Conservation (phyloP, 2,113 vertebrate genomes). For the Lethenteron camtschaticum region DNA sequence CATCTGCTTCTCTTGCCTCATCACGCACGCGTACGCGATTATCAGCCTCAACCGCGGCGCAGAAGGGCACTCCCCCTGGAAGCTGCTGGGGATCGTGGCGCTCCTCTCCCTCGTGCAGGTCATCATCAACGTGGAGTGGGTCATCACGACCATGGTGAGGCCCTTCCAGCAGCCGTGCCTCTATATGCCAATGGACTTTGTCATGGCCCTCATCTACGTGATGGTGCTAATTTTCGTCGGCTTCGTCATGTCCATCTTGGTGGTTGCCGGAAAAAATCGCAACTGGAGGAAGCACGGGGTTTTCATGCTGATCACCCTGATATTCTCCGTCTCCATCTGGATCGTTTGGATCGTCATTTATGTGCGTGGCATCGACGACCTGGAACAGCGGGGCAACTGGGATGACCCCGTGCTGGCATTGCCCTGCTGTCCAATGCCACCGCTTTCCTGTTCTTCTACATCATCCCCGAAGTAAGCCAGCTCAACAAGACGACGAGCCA, state of each 20-base stretch:
- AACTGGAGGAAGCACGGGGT: constrained; percentile 10
- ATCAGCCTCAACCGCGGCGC: background rate
- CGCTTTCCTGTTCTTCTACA: constrained; percentile 43
- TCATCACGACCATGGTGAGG: constrained; percentile 30
- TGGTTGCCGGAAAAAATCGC: too few species aligned
- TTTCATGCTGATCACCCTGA: constrained; percentile 30
- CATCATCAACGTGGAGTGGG: constrained; percentile 39
- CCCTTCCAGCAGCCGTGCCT: constrained; percentile 13
- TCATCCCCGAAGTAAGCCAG: constrained; percentile 32
- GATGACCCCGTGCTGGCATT: constrained; percentile 49
- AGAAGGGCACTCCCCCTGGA: constrained; percentile 10
- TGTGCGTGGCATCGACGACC: constrained; percentile 18
- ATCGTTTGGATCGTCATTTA: constrained; percentile 54
- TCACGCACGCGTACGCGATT: constrained; percentile 32
- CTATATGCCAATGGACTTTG: constrained; percentile 38
- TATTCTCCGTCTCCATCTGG: constrained; percentile 48
- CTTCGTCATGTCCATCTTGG: constrained; percentile 21
- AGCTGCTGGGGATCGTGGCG: constrained; percentile 25
- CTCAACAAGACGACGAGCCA: constrained; percentile 23
- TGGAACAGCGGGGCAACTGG: constrained; percentile 20
- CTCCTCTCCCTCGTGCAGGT: constrained; percentile 43
- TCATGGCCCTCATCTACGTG: constrained; percentile 59
- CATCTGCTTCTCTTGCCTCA: constrained; percentile 61
- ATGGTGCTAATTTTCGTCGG: constrained; percentile 38
- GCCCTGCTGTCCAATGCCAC: constrained; percentile 54